phyloP scores from a whole-genome alignment of 1,140 invertebrate species.

The Ostrea denselamellosa region DNA sequence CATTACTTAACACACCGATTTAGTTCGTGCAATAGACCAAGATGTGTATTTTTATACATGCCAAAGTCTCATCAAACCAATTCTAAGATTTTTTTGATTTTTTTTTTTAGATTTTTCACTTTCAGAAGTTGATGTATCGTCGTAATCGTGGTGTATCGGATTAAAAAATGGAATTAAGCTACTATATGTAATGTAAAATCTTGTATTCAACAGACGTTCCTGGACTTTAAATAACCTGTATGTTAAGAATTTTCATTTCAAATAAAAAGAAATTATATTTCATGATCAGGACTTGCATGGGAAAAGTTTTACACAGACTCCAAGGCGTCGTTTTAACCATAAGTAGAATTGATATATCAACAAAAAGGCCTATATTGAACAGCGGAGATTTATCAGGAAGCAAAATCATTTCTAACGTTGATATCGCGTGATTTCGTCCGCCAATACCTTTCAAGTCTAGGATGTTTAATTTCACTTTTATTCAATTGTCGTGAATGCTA shows the following conservation, averaged over 20 bases:
- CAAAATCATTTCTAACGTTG: constrained; percentile 21
- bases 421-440: constrained; percentile 16
- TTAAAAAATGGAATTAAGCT: no score
- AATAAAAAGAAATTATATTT: background rate
- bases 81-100: no score
- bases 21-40: no score
- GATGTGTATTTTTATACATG: no score
- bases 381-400: constrained; percentile 10
- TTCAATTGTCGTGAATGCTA: background rate
- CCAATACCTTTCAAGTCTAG: background rate
- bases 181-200: no score
- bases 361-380: background rate
- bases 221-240: no score
- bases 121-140: no score
- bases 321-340: constrained; percentile 4
- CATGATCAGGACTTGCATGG: background rate
- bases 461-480: constrained; percentile 39
- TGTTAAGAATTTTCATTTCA: background rate
- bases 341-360: constrained; percentile 27
- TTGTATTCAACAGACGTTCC: no score
- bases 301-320: background rate
- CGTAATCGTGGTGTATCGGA: no score
- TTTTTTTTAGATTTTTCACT: no score
- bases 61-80: no score
- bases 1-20: no score